These are phyloP conservation scores for Hyles euphorbiae DNA, from an alignment of 1,140 invertebrate species.

Conservation along the genomic window DNA sequence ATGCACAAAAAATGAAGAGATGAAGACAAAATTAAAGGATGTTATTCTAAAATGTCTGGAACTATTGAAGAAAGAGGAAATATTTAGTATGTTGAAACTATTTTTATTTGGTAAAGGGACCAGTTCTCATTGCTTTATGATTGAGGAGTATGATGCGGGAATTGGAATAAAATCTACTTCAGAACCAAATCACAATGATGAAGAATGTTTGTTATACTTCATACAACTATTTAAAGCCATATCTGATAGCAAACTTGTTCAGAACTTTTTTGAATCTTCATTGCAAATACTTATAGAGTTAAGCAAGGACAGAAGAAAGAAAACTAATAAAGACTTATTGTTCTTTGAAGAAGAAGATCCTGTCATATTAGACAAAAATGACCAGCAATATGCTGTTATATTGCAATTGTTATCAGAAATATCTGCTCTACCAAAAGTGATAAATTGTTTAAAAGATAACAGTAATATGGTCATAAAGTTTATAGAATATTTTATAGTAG, in stretches of 20 bases:
- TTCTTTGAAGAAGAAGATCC: constrained; percentile 58
- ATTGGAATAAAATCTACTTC: constrained; percentile 43
- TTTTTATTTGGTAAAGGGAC: constrained; percentile 40
- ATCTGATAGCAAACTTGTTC: constrained; percentile 27
- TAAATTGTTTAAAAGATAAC: constrained; percentile 50
- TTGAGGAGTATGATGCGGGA: constrained; percentile 58
- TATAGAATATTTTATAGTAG: constrained; percentile 55
- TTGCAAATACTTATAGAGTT: constrained; percentile 42
- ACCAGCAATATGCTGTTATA: constrained; percentile 49
- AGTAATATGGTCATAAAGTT: constrained; percentile 56
- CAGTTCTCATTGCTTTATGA: constrained; percentile 12
- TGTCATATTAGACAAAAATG: constrained; percentile 44
- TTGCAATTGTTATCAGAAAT: constrained; percentile 55
- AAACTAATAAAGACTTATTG: constrained; percentile 39
- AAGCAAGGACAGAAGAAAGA: constrained; percentile 28
- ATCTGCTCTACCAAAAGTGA: constrained; percentile 46
- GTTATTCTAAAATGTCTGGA: constrained; percentile 59
- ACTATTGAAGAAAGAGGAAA: constrained; percentile 29
- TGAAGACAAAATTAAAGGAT: constrained; percentile 52
- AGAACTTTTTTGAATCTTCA: constrained; percentile 38
- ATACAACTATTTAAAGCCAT: constrained; percentile 38
- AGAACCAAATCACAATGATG: constrained; percentile 23
- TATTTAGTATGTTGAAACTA: constrained; percentile 27
- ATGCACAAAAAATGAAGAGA: constrained; percentile 39
- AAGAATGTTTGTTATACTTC: constrained; percentile 38